Evolutionary conservation across 2,113 vertebrate species (phyloP).

Genomic region (Orientallactaga bullata): DNA sequence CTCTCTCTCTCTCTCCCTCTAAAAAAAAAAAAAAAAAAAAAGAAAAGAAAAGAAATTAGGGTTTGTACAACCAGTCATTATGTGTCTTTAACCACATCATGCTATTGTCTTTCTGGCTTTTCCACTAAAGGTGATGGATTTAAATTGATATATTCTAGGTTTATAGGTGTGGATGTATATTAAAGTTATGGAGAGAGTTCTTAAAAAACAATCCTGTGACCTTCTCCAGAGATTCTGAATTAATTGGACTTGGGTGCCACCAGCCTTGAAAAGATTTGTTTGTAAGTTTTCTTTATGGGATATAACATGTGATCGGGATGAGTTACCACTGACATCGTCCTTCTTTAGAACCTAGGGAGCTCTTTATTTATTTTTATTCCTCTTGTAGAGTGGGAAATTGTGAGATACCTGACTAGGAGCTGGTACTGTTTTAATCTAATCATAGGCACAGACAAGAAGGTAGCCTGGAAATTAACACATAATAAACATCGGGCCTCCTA

Average conservation of each 20-base stretch:
- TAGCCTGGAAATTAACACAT: neutral
- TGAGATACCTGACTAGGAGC: neutral
- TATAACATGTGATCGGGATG: neutral
- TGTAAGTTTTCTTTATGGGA: neutral
- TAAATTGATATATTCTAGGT: neutral
- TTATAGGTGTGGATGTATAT: too few species aligned
- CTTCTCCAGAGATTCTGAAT: neutral
- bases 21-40: too few species aligned
- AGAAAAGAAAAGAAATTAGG: too few species aligned
- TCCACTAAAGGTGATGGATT: neutral
- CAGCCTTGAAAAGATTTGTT: neutral
- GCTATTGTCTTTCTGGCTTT: neutral
- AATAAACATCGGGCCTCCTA: neutral
- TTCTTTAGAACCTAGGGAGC: neutral
- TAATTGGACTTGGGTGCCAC: neutral
- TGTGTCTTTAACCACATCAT: neutral
- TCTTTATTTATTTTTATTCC: neutral
- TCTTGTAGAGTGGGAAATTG: neutral
- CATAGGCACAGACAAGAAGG: neutral
- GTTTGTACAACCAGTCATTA: too few species aligned
- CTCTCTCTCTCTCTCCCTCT: too few species aligned
- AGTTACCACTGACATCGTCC: neutral
- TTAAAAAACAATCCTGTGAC: neutral
- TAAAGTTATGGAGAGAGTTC: neutral
- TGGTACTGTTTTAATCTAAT: neutral